Percentiles rank a stretch among this genome's conserved stretches.
Conservation (phyloP, 2,113 vertebrate species). For the Etheostoma spectabile region DNA sequence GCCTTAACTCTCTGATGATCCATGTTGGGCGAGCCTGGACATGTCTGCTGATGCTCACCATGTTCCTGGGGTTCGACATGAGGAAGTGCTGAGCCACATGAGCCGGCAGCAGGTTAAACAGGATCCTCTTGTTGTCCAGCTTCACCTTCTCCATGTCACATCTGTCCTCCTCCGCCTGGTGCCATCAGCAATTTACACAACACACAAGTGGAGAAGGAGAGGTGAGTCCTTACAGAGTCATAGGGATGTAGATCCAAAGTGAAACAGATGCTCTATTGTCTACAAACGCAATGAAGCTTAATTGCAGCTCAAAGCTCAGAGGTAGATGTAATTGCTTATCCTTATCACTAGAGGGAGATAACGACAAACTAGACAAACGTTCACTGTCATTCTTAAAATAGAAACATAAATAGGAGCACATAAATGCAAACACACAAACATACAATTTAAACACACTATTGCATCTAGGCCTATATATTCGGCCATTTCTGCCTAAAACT, state of each 20-base stretch:
- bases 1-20: neutral
- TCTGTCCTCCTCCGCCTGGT: constrained; percentile 95
- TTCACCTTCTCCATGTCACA: constrained; percentile 98
- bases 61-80: constrained; percentile 98
- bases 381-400: constrained; percentile 56
- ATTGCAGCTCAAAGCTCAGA: neutral
- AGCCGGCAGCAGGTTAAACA: constrained; percentile 97
- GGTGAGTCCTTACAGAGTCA: neutral
- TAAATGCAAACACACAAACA: constrained; percentile 13
- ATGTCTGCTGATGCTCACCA: constrained; percentile 86
- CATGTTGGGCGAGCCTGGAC: constrained; percentile 4
- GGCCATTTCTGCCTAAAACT: too few relatives aligned
- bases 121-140: constrained; percentile 97
- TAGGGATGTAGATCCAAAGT: neutral
- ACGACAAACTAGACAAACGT: constrained; percentile 55
- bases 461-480: too few relatives aligned
- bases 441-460: constrained; percentile 3
- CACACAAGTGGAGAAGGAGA: constrained; percentile 6
- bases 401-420: constrained; percentile 15
- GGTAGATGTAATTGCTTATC: constrained; percentile 55
- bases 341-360: constrained; percentile 78
- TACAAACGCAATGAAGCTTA: neutral
- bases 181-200: constrained; percentile 11
- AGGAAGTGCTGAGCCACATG: constrained; percentile 99
- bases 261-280: neutral